Evolutionary conservation across 2,797 vertebrate species (phyloP).

Genomic region (Crocodylus rhombifer): DNA sequence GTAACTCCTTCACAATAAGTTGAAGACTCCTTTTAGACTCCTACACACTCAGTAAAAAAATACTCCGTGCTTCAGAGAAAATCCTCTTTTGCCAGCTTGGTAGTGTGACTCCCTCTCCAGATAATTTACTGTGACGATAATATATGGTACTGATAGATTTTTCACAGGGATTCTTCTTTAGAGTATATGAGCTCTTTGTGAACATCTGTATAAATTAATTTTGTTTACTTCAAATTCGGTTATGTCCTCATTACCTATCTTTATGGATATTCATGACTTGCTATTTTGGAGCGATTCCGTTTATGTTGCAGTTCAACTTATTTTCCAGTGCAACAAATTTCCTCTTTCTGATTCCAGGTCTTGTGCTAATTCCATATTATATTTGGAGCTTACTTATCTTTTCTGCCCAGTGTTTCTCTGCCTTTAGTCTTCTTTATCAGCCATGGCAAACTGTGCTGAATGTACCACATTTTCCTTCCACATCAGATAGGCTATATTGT

Average conservation of each 20-base stretch:
- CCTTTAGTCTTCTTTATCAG: background rate
- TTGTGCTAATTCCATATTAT: background rate
- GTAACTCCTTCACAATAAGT: background rate
- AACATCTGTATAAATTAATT: background rate
- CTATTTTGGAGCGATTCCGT: background rate
- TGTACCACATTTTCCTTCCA: constrained; percentile 13
- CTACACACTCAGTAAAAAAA: too few relatives aligned
- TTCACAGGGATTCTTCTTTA: background rate
- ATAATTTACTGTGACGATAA: background rate
- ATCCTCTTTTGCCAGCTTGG: constrained; percentile 1
- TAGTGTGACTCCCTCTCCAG: constrained; percentile 15
- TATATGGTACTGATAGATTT: background rate
- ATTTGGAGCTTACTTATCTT: background rate
- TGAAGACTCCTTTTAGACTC: too few relatives aligned
- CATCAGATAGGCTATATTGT: background rate
- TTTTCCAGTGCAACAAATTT: background rate
- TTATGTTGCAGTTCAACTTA: background rate
- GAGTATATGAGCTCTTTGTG: background rate
- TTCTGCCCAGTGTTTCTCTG: background rate
- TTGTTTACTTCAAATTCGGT: background rate
- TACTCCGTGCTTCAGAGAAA: background rate
- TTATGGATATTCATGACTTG: background rate
- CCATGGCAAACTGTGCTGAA: background rate
- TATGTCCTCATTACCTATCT: rapidly evolving
- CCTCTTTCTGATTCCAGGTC: background rate